phyloP scores from a whole-genome alignment of 2,797 vertebrate species.

The Poecilia gillii region DNA sequence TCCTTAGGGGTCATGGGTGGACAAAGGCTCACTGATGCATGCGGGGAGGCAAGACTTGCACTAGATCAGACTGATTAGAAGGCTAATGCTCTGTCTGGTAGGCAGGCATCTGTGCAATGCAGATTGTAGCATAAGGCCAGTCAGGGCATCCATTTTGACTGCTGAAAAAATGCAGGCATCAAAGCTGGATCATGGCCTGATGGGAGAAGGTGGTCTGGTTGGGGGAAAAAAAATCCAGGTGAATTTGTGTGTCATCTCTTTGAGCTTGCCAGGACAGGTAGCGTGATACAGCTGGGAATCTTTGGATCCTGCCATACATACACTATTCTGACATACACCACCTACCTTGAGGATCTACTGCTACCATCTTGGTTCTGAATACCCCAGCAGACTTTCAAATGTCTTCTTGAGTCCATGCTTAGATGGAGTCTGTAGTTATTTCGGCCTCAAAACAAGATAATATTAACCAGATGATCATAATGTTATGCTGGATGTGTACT shows the following conservation, averaged over 20 bases:
- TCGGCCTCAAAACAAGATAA: not conserved
- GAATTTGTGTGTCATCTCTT: not conserved
- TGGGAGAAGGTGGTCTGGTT: not conserved
- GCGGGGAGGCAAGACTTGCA: not conserved
- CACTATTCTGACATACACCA: not conserved
- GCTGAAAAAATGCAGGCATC: too few relatives aligned
- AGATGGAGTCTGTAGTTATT: too few relatives aligned
- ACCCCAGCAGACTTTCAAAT: not conserved
- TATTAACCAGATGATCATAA: not conserved
- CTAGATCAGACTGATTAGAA: not conserved
- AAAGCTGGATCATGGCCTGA: not conserved
- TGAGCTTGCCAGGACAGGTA: not conserved
- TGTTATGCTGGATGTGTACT: not conserved
- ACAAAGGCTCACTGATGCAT: not conserved
- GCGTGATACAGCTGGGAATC: not conserved
- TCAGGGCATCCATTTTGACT: too few relatives aligned
- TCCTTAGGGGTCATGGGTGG: not conserved
- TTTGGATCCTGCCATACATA: not conserved
- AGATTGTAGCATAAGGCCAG: not conserved
- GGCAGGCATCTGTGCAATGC: not conserved
- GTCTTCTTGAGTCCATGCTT: not conserved
- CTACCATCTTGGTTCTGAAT: not conserved
- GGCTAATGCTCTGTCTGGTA: not conserved
- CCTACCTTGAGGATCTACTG: not conserved
- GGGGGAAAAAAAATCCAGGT: not conserved